Evolutionary conservation across 2,888 invertebrate species (phyloP).

Genomic region (Calameuta pallipes): DNA sequence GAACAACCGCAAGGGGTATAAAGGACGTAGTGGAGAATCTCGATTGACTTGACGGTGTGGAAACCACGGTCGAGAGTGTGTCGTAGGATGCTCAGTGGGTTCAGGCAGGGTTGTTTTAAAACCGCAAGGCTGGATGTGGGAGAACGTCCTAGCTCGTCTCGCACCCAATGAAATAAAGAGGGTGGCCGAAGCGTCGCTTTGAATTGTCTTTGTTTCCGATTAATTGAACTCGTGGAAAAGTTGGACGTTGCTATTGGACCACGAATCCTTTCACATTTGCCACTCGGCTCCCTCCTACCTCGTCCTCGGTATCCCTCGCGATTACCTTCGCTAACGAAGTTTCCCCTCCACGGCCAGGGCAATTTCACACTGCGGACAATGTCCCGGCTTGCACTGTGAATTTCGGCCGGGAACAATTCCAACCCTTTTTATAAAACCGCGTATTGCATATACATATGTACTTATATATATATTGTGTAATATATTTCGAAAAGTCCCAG

Average conservation of each 20-base stretch:
- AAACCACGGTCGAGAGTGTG: not conserved
- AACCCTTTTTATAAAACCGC: not conserved
- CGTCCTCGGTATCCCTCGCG: not conserved
- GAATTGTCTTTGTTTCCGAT: constrained; percentile 35
- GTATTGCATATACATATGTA: not conserved
- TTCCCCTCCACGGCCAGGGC: not conserved
- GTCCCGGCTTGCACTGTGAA: not conserved
- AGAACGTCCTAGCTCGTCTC: constrained; percentile 19
- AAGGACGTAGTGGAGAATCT: not conserved
- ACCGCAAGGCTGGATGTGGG: constrained; percentile 22
- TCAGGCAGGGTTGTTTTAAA: constrained; percentile 26
- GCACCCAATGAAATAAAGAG: constrained; percentile 21
- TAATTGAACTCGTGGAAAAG: constrained; percentile 24
- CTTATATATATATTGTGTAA: not conserved
- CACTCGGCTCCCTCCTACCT: not conserved
- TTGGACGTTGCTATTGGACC: not conserved
- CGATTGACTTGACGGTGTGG: not conserved
- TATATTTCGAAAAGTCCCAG: not conserved
- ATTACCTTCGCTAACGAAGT: not conserved
- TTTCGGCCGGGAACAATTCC: not conserved
- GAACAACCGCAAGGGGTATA: not conserved
- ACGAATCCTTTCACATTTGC: not conserved
- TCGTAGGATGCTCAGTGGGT: not conserved
- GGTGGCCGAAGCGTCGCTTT: constrained; percentile 20
- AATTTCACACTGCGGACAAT: not conserved